Evolutionary conservation across 1,140 invertebrate species (phyloP).

Genomic region (Drosophila guanche): DNA sequence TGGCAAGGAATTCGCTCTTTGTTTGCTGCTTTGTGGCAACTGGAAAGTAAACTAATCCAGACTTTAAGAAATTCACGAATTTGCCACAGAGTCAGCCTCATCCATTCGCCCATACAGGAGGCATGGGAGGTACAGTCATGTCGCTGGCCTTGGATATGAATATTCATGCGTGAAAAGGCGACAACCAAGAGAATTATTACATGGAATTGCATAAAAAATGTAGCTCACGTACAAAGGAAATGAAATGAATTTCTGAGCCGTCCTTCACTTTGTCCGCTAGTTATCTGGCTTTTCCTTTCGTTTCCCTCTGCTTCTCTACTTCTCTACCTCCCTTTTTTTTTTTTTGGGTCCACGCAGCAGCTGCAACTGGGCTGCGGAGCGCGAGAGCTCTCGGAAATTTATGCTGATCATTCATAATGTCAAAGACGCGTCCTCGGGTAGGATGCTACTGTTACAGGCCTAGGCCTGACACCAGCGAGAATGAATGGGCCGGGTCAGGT

Average conservation of each 20-base stretch:
- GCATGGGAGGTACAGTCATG: conserved; percentile 1
- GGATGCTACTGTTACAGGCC: conserved; percentile 15
- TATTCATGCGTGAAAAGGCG: conserved; percentile 67
- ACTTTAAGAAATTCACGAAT: conserved; percentile 24
- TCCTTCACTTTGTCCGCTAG: conserved; percentile 64
- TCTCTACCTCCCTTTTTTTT: no score
- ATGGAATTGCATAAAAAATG: conserved; percentile 70
- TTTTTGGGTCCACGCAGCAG: conserved; percentile 25
- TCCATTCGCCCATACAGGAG: conserved; percentile 19
- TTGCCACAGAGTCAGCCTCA: conserved; percentile 15
- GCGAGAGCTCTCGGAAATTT: conserved; percentile 70
- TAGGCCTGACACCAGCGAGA: conserved; percentile 51
- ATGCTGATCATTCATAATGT: conserved; percentile 82
- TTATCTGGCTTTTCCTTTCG: conserved; percentile 32
- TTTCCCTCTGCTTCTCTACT: conserved; percentile 16
- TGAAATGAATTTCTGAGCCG: conserved; percentile 80
- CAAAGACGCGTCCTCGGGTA: conserved; percentile 59
- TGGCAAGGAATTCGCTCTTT: conserved; percentile 41
- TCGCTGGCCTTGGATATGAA: conserved; percentile 24
- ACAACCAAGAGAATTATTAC: conserved; percentile 67
- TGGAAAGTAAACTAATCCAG: conserved; percentile 34
- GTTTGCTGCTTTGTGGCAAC: background rate
- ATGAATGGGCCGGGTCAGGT: conserved; percentile 72
- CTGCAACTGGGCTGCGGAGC: conserved; percentile 48
- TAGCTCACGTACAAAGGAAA: conserved; percentile 79